These are phyloP conservation scores for Drosophila kanekoi DNA, from an alignment of 2,888 invertebrate genomes.

Conservation along the genomic window DNA sequence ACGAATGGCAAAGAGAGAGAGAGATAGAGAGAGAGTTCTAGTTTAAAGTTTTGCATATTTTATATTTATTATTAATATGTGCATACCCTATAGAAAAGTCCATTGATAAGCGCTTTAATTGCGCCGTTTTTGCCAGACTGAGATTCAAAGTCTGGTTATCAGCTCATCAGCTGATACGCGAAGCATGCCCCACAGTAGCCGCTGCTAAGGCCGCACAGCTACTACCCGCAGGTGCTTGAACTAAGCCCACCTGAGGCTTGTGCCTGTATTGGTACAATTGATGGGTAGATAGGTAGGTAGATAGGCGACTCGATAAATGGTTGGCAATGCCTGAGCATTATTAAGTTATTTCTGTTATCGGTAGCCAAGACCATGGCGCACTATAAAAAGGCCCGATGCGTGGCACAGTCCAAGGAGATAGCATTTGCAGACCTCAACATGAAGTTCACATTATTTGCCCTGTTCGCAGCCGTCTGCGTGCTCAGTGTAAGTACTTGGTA, in stretches of 20 bases:
- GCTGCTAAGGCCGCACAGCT: conserved; percentile 13
- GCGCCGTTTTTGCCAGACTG: conserved; percentile 20
- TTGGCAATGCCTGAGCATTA: conserved; percentile 5
- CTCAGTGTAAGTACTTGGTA: conserved; percentile 58
- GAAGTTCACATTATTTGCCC: conserved; percentile 62
- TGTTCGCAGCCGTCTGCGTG: conserved; percentile 61
- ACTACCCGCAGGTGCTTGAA: background rate
- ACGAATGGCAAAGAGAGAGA: too few species aligned
- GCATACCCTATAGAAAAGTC: background rate
- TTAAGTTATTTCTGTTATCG: conserved; percentile 18
- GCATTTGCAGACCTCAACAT: conserved; percentile 46
- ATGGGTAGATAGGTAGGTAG: background rate
- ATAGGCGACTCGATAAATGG: conserved; percentile 20
- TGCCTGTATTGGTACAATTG: background rate
- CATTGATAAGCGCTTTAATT: conserved; percentile 29
- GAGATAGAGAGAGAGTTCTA: too few species aligned
- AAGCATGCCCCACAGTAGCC: background rate
- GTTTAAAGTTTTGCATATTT: background rate
- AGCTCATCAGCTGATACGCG: conserved; percentile 41
- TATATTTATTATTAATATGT: background rate
- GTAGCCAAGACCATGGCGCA: background rate
- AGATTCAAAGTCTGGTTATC: conserved; percentile 25
- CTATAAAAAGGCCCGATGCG: conserved; percentile 34
- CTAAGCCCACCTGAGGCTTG: conserved; percentile 20
- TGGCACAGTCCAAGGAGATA: conserved; percentile 16